A percentile compares a stretch with the other conserved stretches of the same genome.
Evolutionary conservation across 2,113 vertebrate species (phyloP).

Genomic region (Passer montanus): DNA sequence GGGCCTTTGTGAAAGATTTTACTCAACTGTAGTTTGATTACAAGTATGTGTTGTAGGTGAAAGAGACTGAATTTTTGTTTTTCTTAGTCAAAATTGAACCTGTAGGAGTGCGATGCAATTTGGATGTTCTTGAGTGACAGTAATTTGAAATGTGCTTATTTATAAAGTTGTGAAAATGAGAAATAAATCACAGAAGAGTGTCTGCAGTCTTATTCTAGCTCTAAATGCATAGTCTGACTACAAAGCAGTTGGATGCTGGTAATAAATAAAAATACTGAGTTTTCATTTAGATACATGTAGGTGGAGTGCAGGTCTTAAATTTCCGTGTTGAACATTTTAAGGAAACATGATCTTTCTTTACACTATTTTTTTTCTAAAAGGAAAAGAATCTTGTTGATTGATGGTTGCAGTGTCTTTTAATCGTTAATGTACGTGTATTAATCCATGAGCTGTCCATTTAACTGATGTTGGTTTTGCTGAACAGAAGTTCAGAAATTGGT

Average conservation of each 20-base stretch:
- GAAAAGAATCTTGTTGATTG: neutral
- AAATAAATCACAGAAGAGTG: neutral
- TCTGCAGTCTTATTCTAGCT: neutral
- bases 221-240: neutral
- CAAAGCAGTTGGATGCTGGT: neutral
- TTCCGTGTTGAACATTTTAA: neutral
- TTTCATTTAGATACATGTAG: neutral
- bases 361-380: neutral
- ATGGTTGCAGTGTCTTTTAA: conserved; percentile 40
- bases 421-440: neutral
- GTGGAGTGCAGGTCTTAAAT: neutral
- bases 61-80: neutral
- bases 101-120: neutral
- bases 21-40: neutral
- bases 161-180: neutral
- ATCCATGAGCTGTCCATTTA: conserved; percentile 24
- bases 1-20: neutral
- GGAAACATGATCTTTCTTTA: conserved; percentile 25
- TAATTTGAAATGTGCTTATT: neutral
- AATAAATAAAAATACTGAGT: neutral
- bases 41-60: neutral
- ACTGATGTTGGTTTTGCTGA: conserved; percentile 59
- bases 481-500: conserved; percentile 96
- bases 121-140: neutral
- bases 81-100: neutral